These are phyloP conservation scores for Lithobates sylvaticus DNA, from an alignment of 2,797 vertebrate genomes.

Conservation along the genomic window DNA sequence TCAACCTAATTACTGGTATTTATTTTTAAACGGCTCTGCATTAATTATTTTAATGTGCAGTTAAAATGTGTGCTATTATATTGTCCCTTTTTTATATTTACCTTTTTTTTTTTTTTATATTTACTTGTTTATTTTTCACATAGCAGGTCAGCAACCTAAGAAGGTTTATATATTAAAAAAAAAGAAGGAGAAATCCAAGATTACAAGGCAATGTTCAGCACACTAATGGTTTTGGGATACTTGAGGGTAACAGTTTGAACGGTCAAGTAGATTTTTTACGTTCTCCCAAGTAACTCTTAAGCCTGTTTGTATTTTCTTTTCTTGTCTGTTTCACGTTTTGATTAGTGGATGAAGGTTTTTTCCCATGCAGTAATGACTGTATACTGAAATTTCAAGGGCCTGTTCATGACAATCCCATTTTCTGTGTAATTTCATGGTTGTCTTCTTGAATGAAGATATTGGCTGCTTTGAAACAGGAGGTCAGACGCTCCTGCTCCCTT, in stretches of 20 bases:
- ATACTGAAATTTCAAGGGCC: conserved; percentile 99
- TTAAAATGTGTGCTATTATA: not conserved
- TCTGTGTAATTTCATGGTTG: conserved; percentile 99
- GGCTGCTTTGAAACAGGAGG: conserved; percentile 99
- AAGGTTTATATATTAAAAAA: not conserved
- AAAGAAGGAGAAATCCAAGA: not conserved
- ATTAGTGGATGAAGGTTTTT: conserved; percentile 99
- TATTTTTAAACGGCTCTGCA: not conserved
- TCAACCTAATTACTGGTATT: not conserved
- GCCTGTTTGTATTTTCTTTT: conserved; percentile 65
- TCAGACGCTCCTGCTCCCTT: conserved; percentile 98
- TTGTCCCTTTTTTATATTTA: not conserved
- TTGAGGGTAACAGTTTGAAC: conserved; percentile 73
- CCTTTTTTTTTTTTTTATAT: not conserved
- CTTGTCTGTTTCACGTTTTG: conserved; percentile 91
- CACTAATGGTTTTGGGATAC: conserved; percentile 66
- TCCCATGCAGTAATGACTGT: conserved; percentile 98
- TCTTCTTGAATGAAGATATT: conserved; percentile 99
- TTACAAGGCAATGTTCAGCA: conserved; percentile 66
- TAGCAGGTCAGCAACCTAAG: conserved; percentile 45
- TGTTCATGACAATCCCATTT: conserved; percentile 99
- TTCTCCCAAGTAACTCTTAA: conserved; percentile 74
- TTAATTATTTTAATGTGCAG: not conserved
- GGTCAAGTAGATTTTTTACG: conserved; percentile 73
- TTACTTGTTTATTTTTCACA: conserved; percentile 47